Base-by-base conservation (phyloP, 35 echinoderm and acorn worm genomes). In the Strongylocentrotus purpuratus region DNA sequence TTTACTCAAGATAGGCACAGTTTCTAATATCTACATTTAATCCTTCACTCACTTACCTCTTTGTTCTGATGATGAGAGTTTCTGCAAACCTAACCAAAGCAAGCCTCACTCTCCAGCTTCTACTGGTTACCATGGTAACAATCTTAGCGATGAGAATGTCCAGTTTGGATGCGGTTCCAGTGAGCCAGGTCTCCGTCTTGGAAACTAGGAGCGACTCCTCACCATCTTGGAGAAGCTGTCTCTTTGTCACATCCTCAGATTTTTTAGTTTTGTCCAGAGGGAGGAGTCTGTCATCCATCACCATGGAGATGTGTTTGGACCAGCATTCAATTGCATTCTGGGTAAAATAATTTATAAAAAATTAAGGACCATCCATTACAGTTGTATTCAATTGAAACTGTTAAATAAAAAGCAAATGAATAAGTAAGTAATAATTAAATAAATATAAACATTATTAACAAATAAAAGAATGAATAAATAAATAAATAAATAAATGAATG, bases 101-200 rank as follows among this genome's bases (percentile, higher is more conserved):
- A 48, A 97, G 50, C 61, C 97, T 94, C 31, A 97, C 94, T 86
- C 97, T 97, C 96, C 96, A 99, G 88, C 92, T 97, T 15, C 55
- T 46, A 90, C 94, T 99, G 33, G 96, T 97, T 47, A 88, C 94
- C 95, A 96, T 92, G 59, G 50, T 52, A 50, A 97, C 97, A 94
- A 99, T 97, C 85, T 97, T 95, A 61, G 94, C 85, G 94, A 99
- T 96, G 89, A 99, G 94, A 94, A 99, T 97, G 87, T 96, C 91
- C 93, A 99, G 95, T 96, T 99, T 99, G 61, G 96, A 86, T n/a
- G 95, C 94, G 60, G 96, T 99, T 85, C 88, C 48, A 33, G 94
- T 94, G 31, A 97, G 48, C 97, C 97, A 98, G 15, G 96, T 92
- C 86, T 88, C 17, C n/a, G 96, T 97, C 87, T 96, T 98, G 8